Percentiles rank a stretch among this genome's conserved stretches.
These are phyloP conservation scores for Onychomys torridus DNA, from an alignment of 2,797 vertebrate species.

Conservation along the genomic window DNA sequence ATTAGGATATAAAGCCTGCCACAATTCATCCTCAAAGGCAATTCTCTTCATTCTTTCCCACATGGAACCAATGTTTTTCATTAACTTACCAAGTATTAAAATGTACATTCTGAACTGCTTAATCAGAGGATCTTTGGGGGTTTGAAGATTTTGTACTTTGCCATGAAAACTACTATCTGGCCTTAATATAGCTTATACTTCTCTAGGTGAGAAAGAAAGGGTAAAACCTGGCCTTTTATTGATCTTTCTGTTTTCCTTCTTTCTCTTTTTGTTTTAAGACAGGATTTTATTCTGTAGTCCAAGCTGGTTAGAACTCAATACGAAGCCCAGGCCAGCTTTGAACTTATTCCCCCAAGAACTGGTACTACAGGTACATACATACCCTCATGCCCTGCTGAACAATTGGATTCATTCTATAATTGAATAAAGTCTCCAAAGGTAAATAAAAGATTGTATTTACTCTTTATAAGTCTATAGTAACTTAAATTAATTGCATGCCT, in stretches of 20 bases:
- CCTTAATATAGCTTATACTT: neutral
- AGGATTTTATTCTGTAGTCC: neutral
- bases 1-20: constrained; percentile 5
- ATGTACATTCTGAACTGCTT: constrained; percentile 25
- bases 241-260: neutral
- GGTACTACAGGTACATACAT: neutral
- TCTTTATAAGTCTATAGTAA: neutral
- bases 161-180: constrained; percentile 10
- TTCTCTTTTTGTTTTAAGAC: neutral
- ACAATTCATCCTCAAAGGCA: constrained; percentile 16
- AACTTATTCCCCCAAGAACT: neutral
- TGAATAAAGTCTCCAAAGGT: neutral
- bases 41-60: constrained; percentile 51
- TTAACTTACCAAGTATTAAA: constrained; percentile 50
- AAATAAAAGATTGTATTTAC: constrained; percentile 25
- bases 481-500: neutral
- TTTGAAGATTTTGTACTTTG: constrained; percentile 34
- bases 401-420: neutral
- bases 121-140: neutral
- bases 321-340: neutral
- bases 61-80: constrained; percentile 13
- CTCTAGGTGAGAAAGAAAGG: neutral
- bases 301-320: neutral
- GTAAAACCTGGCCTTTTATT: neutral
- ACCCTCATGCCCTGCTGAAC: neutral